phyloP scores from a whole-genome alignment of 92 coral and sea anemone genomes.

The Actinernus sp. region DNA sequence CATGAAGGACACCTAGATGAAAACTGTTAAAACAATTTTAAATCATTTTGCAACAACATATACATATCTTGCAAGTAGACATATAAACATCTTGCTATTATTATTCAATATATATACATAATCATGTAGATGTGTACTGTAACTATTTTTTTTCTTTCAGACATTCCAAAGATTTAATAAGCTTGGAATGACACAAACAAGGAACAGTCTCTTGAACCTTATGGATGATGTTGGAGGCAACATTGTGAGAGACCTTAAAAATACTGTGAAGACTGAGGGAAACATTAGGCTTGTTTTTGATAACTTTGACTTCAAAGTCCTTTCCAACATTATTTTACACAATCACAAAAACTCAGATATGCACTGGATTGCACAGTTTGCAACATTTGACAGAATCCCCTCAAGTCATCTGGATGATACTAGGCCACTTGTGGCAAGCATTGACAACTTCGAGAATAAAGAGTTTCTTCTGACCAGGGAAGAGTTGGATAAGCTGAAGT shows the following conservation, averaged over 20 bases:
- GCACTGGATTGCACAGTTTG: slow-evolving; percentile 59
- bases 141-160: slow-evolving; percentile 16
- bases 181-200: slow-evolving; percentile 30
- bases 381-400: slow-evolving; percentile 55
- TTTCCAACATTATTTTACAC: slow-evolving; percentile 18
- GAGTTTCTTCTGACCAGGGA: slow-evolving; percentile 28
- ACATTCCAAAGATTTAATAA: slow-evolving; percentile 29
- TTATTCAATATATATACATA: too few species aligned
- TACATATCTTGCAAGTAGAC: too few species aligned
- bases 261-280: slow-evolving; percentile 1
- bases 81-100: too few species aligned
- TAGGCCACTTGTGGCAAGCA: slow-evolving; percentile 33
- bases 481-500: slow-evolving; percentile 28
- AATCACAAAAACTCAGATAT: too few species aligned
- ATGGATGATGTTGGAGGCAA: slow-evolving; percentile 31
- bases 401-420: slow-evolving; percentile 48
- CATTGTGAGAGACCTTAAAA: slow-evolving; percentile 1
- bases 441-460: slow-evolving; percentile 25
- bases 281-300: slow-evolving; percentile 39
- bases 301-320: slow-evolving; percentile 52
- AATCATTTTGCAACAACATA: too few species aligned
- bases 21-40: too few species aligned
- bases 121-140: too few species aligned
- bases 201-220: slow-evolving; percentile 18
- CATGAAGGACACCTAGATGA: too few species aligned